phyloP scores from a whole-genome alignment of 2,888 invertebrate genomes.

The Epirrhoe alternata region DNA sequence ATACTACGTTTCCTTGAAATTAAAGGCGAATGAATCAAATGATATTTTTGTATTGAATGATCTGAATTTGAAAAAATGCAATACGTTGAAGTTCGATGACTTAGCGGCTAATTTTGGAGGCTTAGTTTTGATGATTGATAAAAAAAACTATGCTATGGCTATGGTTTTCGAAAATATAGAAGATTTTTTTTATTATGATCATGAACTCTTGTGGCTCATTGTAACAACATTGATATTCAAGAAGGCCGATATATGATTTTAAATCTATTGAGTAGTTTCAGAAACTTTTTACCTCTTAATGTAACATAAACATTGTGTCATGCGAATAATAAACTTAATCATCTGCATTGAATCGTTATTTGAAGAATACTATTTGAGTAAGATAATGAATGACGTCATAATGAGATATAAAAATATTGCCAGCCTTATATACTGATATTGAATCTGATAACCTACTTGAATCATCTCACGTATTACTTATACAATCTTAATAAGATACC shows the following conservation, averaged over 20 bases:
- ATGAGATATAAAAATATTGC: slow-evolving; percentile 40
- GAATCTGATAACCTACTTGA: slow-evolving; percentile 24
- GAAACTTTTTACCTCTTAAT: no score
- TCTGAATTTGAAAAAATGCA: slow-evolving; percentile 29
- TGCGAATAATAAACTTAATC: slow-evolving; percentile 35
- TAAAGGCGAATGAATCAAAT: slow-evolving; percentile 31
- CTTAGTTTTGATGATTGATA: no score
- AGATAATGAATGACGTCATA: slow-evolving; percentile 42
- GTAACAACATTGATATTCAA: no score
- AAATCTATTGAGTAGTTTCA: no score
- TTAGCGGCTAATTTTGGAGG: neutral
- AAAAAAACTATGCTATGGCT: no score
- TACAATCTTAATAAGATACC: neutral
- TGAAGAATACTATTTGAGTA: slow-evolving; percentile 33
- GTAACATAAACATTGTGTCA: slow-evolving; percentile 15
- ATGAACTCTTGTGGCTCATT: no score
- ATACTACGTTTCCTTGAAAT: slow-evolving; percentile 32
- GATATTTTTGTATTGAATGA: slow-evolving; percentile 37
- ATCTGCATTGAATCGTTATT: slow-evolving; percentile 42
- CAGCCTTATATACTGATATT: slow-evolving; percentile 21
- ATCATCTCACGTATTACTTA: neutral
- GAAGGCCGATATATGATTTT: no score
- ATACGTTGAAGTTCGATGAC: neutral
- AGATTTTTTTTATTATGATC: no score
- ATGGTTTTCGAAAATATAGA: no score